Conservation (phyloP, 2,113 vertebrate species). For the Osmerus eperlanus region DNA sequence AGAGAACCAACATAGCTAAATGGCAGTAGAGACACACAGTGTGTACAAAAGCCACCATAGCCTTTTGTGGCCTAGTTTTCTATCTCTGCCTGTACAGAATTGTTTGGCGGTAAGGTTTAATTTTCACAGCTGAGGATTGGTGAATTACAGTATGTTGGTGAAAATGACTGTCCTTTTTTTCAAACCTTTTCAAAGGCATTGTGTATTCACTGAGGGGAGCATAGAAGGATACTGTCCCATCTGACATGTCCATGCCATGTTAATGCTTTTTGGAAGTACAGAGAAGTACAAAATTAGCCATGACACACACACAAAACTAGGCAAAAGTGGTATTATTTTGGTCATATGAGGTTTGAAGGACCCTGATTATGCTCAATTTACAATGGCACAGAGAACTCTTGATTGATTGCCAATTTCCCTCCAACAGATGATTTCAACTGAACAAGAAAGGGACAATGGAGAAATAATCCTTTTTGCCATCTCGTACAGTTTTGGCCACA, state of each 20-base stretch:
- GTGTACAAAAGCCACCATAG: too few relatives aligned
- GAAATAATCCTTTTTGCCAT: conserved; percentile 46
- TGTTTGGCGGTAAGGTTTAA: too few relatives aligned
- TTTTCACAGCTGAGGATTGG: too few relatives aligned
- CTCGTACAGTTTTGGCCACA: conserved; percentile 34
- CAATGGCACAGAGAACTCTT: conserved; percentile 33
- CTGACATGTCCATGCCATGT: neutral
- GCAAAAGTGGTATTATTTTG: conserved; percentile 18
- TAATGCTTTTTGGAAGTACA: neutral
- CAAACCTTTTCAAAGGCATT: too few relatives aligned
- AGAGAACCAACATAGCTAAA: neutral
- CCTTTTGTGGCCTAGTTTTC: too few relatives aligned
- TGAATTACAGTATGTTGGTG: too few relatives aligned
- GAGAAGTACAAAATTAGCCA: neutral
- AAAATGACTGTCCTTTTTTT: too few relatives aligned
- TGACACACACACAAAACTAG: neutral
- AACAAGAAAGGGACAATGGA: conserved; percentile 43
- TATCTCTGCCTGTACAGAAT: too few relatives aligned
- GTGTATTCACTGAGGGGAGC: too few relatives aligned
- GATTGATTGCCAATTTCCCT: conserved; percentile 55
- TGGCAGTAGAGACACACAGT: too few relatives aligned
- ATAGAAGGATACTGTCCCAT: neutral
- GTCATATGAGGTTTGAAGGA: conserved; percentile 17
- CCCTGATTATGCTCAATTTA: conserved; percentile 41
- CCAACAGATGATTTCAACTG: conserved; percentile 34